Evolutionary conservation across 2,113 vertebrate genomes (phyloP).

Genomic region (Erythrocercus mccallii): DNA sequence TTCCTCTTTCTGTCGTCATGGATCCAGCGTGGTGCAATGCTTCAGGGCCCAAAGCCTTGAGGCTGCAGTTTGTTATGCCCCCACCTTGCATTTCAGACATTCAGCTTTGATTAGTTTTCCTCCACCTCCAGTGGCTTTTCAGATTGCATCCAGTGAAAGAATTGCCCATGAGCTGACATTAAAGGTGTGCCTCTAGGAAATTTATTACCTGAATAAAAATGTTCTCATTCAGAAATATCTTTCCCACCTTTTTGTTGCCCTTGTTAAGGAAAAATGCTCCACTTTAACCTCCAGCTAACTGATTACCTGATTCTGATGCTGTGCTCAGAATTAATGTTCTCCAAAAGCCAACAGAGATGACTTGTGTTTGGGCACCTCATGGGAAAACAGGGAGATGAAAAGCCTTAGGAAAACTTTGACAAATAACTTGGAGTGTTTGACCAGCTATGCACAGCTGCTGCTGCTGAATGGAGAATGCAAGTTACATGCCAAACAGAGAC

Average conservation of each 20-base stretch:
- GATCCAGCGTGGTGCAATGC: background rate
- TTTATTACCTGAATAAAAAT: background rate
- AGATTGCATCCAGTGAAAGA: background rate
- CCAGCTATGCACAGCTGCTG: constrained; percentile 50
- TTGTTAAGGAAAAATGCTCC: background rate
- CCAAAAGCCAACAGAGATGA: background rate
- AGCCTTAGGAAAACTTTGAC: constrained; percentile 29
- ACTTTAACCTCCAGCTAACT: background rate
- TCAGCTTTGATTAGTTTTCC: background rate
- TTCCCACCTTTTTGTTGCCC: background rate
- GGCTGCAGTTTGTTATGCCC: background rate
- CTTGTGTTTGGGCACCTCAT: constrained; percentile 26
- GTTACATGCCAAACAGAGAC: background rate
- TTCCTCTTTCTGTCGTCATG: background rate
- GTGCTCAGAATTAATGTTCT: constrained; percentile 35
- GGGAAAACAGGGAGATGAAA: constrained; percentile 30
- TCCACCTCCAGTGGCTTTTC: background rate
- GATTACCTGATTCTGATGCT: constrained; percentile 3
- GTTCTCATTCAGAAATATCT: background rate
- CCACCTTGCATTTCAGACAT: accelerated
- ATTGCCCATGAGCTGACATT: background rate
- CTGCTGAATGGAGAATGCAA: background rate
- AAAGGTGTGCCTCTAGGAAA: background rate
- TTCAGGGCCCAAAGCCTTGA: background rate
- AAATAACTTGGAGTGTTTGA: constrained; percentile 32